These are phyloP conservation scores for Apogon talboti DNA, from an alignment of 2,797 vertebrate genomes.

Conservation along the genomic window DNA sequence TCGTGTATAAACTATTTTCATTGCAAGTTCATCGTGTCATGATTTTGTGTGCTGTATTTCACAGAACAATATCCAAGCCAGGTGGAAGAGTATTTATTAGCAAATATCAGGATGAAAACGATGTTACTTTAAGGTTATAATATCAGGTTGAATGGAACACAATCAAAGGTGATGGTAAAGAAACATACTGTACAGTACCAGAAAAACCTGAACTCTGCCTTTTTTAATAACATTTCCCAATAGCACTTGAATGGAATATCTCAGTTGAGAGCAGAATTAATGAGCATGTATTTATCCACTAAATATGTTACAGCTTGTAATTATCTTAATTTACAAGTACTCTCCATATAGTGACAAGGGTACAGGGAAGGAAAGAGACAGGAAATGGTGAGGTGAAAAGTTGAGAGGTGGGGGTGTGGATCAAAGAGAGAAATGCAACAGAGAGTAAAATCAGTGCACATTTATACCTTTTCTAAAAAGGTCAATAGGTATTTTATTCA, in stretches of 20 bases:
- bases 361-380: slow-evolving; percentile 17
- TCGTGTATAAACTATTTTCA: too few relatives aligned
- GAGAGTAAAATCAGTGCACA: neutral
- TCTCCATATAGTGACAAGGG: slow-evolving; percentile 39
- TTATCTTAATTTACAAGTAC: slow-evolving; percentile 64
- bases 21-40: too few relatives aligned
- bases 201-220: slow-evolving; percentile 11
- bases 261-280: slow-evolving; percentile 41
- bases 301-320: slow-evolving; percentile 33
- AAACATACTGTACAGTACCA: neutral
- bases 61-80: neutral
- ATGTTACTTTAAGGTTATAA: too few relatives aligned
- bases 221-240: slow-evolving; percentile 23
- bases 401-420: slow-evolving; percentile 18
- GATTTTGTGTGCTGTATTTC: too few relatives aligned
- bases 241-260: slow-evolving; percentile 26
- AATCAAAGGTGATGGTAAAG: neutral
- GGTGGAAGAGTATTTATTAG: neutral
- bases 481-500: neutral
- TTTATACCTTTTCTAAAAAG: neutral
- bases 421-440: slow-evolving; percentile 9
- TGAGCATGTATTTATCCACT: slow-evolving; percentile 43
- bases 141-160: neutral
- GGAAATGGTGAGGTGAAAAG: slow-evolving; percentile 30
- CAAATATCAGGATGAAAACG: neutral